Evolutionary conservation across 2,888 invertebrate genomes (phyloP).

Genomic region (Hydroisotoma schaefferi): DNA sequence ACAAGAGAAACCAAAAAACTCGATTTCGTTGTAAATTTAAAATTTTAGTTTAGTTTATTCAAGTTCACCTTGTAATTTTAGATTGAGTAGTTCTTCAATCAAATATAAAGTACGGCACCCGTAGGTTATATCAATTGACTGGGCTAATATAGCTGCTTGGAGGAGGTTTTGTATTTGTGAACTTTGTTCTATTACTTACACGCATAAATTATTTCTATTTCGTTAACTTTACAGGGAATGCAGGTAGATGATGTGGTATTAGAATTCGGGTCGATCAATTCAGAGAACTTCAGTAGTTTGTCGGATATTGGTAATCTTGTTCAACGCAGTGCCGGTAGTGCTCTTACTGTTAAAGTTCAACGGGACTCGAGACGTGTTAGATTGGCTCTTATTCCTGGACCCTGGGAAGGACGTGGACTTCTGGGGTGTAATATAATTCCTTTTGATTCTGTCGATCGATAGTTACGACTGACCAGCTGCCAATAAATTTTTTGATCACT

Average conservation of each 20-base stretch:
- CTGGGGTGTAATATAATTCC: constrained; percentile 68
- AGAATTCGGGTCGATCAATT: constrained; percentile 73
- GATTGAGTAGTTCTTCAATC: background rate
- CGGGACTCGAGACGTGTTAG: constrained; percentile 57
- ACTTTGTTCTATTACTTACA: too few relatives aligned
- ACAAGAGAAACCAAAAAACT: too few relatives aligned
- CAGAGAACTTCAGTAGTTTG: constrained; percentile 65
- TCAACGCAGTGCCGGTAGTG: constrained; percentile 51
- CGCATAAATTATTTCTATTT: background rate
- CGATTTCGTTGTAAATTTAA: too few relatives aligned
- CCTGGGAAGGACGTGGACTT: constrained; percentile 74
- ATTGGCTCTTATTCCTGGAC: constrained; percentile 65
- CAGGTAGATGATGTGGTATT: constrained; percentile 65
- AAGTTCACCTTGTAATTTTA: background rate
- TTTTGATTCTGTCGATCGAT: constrained; percentile 50
- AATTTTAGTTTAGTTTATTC: background rate
- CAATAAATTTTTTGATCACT: too few relatives aligned
- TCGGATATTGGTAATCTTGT: constrained; percentile 68
- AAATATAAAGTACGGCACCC: background rate
- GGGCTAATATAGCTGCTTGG: too few relatives aligned
- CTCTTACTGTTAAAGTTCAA: constrained; percentile 50
- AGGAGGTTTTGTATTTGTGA: too few relatives aligned
- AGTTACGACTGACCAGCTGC: too few relatives aligned
- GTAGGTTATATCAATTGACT: too few relatives aligned
- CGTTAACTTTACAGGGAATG: constrained; percentile 60